These are phyloP conservation scores for Papilio elwesi DNA, from an alignment of 2,888 invertebrate species.

Conservation along the genomic window DNA sequence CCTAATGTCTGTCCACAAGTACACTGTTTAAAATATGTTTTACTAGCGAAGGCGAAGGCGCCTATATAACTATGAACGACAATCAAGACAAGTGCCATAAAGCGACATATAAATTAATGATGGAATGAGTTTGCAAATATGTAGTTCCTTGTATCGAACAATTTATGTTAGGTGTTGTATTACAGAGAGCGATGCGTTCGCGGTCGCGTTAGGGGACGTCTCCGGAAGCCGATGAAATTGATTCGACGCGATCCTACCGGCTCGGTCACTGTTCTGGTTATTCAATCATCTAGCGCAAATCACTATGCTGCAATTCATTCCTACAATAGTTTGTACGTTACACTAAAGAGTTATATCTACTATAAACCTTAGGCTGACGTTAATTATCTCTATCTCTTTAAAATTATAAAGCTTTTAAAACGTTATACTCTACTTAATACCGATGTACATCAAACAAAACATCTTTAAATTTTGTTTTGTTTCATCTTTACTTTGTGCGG, in stretches of 20 bases:
- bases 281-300: constrained; percentile 47
- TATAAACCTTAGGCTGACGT: not conserved
- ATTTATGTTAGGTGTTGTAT: constrained; percentile 32
- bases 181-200: constrained; percentile 51
- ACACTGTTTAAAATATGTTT: too few species aligned
- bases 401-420: too few species aligned
- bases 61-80: not conserved
- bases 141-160: constrained; percentile 33
- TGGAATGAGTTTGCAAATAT: constrained; percentile 1
- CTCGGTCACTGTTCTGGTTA: constrained; percentile 82
- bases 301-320: constrained; percentile 35
- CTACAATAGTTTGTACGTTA: constrained; percentile 5
- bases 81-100: constrained; percentile 3
- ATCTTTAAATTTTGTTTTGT: too few species aligned
- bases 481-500: too few species aligned
- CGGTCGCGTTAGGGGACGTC: constrained; percentile 70
- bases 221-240: constrained; percentile 81
- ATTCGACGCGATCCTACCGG: constrained; percentile 67
- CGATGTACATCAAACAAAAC: too few species aligned
- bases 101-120: not conserved
- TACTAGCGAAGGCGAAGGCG: not conserved
- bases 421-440: too few species aligned
- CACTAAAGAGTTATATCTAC: not conserved
- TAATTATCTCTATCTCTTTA: too few species aligned
- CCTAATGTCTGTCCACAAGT: too few species aligned